Evolutionary conservation across 2,888 invertebrate genomes (phyloP).

Genomic region (Baronia brevicornis): DNA sequence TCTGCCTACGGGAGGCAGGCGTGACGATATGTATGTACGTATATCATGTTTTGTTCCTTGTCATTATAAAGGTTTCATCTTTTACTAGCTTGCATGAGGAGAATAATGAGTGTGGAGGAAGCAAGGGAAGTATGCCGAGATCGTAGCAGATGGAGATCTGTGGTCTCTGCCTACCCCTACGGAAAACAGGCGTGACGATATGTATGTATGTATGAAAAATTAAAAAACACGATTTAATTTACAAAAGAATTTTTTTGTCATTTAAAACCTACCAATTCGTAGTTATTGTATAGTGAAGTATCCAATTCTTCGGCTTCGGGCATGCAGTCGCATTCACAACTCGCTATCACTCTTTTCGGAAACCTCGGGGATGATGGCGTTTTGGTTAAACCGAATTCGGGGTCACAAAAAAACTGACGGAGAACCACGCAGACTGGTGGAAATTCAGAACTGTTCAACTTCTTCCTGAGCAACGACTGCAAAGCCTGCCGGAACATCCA

Average conservation of each 20-base stretch:
- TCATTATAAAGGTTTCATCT: too few species aligned
- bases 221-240: neutral
- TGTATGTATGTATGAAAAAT: too few species aligned
- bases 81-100: constrained; percentile 20
- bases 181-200: too few species aligned
- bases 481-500: constrained; percentile 66
- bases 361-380: constrained; percentile 34
- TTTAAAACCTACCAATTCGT: constrained; percentile 29
- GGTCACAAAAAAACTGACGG: constrained; percentile 48
- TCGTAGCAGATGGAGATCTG: too few species aligned
- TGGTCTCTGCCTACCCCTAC: too few species aligned
- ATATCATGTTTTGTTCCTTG: too few species aligned
- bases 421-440: constrained; percentile 32
- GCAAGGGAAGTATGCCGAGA: too few species aligned
- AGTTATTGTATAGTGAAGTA: constrained; percentile 27
- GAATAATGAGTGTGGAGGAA: too few species aligned
- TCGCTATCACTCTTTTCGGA: constrained; percentile 30
- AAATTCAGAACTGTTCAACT: constrained; percentile 31
- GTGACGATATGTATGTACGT: too few species aligned
- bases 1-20: too few species aligned
- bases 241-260: neutral
- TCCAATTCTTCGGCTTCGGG: constrained; percentile 42
- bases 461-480: constrained; percentile 37
- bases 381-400: constrained; percentile 52
- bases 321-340: constrained; percentile 55